Base-by-base conservation (phyloP, 2,888 invertebrate genomes). In the Lasioglossum lativentre region DNA sequence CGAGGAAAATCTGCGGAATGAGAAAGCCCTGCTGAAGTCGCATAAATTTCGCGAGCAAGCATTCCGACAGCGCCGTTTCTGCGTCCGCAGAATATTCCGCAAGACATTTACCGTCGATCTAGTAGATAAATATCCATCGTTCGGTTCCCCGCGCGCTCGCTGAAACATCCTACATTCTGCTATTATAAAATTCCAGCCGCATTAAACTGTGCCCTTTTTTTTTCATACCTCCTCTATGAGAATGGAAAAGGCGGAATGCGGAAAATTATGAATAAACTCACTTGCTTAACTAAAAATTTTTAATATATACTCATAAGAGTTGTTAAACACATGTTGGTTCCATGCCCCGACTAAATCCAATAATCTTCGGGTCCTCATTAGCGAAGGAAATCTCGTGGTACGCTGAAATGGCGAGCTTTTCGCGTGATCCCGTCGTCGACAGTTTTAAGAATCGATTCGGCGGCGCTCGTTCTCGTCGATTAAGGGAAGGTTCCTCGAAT, bases 401-500 rank as follows among this genome's bases (percentile, higher is more conserved):
- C 40, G 1, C 14, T 14, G 40, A n/a, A 70, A 40, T 5, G n/a
- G 40, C 40, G n/a, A 40, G 40, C n/a, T 40, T 40, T 2, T 6
- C 40, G 70, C 23, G 40, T n/a, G 70, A n/a, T 40, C n/a, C 40
- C 19, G n/a, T 75, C 71, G 81, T 23, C 40, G 84, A 83, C 78
- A 85, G 75, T 76, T 87, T 82, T 82, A 82, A 52, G 56, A 63
- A 63, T 34, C 66, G 52, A 59, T 45, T 5, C 74, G n/a, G 34
- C n/a, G 76, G 23, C 56, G 56, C 42, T 83, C 63, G 73, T 77
- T 80, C 45, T 40, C 42, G 66, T 68, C 82, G 80, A 74, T 83
- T 72, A 79, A 72, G 63, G 56, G 75, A 56, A 56, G 78, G 79
- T 83, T 76, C 84, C 56, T 23, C 80, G 82, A 84, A 74, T 19